Conservation (phyloP, 1,140 invertebrate genomes). For the Hermetia illucens region DNA sequence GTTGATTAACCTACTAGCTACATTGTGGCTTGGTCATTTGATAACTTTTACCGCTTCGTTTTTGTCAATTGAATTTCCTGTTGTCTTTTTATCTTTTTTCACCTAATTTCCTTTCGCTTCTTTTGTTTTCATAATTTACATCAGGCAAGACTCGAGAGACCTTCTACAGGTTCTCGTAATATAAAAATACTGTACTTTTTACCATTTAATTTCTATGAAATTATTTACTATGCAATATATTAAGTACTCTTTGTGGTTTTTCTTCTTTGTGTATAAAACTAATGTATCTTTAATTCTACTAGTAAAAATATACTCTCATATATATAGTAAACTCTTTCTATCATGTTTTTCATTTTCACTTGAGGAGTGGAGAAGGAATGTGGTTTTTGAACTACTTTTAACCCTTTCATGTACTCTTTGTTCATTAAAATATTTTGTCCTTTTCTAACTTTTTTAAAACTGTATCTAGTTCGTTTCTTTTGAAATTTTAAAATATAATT, state of each 20-base stretch:
- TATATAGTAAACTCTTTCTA: too few relatives aligned
- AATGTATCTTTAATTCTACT: background rate
- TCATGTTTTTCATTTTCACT: background rate
- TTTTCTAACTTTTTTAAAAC: background rate
- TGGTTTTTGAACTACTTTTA: background rate
- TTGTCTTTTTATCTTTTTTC: too few relatives aligned
- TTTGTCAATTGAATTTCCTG: too few relatives aligned
- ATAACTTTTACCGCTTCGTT: too few relatives aligned
- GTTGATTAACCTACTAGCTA: too few relatives aligned
- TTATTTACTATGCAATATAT: background rate
- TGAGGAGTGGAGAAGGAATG: background rate
- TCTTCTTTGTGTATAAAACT: background rate
- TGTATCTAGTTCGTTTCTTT: background rate
- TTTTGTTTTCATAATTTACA: too few relatives aligned
- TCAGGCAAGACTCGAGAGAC: background rate
- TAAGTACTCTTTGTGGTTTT: conserved; percentile 1
- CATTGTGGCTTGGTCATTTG: too few relatives aligned
- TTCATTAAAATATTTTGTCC: background rate
- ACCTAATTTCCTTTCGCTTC: too few relatives aligned
- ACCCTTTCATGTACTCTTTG: background rate
- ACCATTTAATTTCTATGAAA: background rate
- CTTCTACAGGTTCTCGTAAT: background rate
- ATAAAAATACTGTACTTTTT: background rate
- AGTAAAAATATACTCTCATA: conserved; percentile 1
- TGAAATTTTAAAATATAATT: background rate